phyloP scores from a whole-genome alignment of 1,140 invertebrate genomes.

The Bradynema listronoti region DNA sequence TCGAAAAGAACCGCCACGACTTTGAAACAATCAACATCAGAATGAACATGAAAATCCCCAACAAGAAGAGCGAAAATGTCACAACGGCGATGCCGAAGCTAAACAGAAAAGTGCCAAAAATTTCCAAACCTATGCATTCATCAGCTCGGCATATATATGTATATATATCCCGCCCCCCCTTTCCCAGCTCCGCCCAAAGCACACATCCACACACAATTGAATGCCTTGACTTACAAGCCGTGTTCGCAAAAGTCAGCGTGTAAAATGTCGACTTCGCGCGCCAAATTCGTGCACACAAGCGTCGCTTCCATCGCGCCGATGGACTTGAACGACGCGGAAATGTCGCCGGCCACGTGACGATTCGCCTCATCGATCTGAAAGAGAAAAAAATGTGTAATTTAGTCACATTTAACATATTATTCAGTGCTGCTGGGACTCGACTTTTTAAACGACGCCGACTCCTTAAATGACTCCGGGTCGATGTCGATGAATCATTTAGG shows the following conservation, averaged over 20 bases:
- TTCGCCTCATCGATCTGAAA: constrained; percentile 12
- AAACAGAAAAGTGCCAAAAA: too few relatives aligned
- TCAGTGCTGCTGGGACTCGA: too few relatives aligned
- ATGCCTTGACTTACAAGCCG: constrained; percentile 43
- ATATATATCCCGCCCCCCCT: too few relatives aligned
- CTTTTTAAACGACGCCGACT: too few relatives aligned
- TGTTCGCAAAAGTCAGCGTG: constrained; percentile 44
- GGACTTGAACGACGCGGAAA: constrained; percentile 23
- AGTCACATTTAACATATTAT: too few relatives aligned
- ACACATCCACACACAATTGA: too few relatives aligned
- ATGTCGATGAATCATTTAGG: too few relatives aligned
- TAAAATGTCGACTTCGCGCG: constrained; percentile 40
- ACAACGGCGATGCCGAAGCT: constrained; percentile 43
- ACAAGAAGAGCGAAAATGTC: constrained; percentile 36
- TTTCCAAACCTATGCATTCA: too few relatives aligned
- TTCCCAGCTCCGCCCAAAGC: neutral
- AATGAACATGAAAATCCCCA: constrained; percentile 50
- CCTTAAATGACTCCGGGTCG: too few relatives aligned
- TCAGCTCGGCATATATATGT: too few relatives aligned
- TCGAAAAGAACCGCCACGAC: constrained; percentile 25
- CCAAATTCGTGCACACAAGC: constrained; percentile 37
- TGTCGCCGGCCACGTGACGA: constrained; percentile 14
- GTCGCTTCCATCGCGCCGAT: constrained; percentile 42
- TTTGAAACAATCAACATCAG: constrained; percentile 50
- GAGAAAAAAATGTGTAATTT: neutral